Percentiles rank a stretch among this genome's conserved stretches.
These are phyloP conservation scores for Philypnodon macrostomus DNA, from an alignment of 2,797 vertebrate genomes.

Conservation along the genomic window DNA sequence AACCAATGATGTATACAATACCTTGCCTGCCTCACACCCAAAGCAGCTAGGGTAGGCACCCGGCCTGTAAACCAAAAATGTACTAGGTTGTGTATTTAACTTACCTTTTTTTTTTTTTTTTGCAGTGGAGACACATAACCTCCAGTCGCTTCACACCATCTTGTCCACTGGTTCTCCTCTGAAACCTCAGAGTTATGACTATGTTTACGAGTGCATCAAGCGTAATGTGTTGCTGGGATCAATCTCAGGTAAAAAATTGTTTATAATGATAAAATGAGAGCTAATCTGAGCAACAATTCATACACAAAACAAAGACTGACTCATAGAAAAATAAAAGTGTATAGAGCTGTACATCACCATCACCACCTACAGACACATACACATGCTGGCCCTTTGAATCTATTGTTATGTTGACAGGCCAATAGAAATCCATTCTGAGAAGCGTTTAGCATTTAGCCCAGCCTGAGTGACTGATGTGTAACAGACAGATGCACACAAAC, in stretches of 20 bases:
- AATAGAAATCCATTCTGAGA: slow-evolving; percentile 49
- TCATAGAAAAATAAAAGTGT: slow-evolving; percentile 23
- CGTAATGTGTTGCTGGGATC: slow-evolving; percentile 88
- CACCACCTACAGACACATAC: slow-evolving; percentile 27
- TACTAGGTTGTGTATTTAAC: too few species aligned
- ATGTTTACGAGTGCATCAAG: slow-evolving; percentile 90
- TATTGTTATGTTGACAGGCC: slow-evolving; percentile 62
- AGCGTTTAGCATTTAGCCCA: slow-evolving; percentile 69
- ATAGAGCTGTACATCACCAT: slow-evolving; percentile 35
- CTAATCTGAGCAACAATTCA: slow-evolving; percentile 14
- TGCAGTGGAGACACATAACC: slow-evolving; percentile 87
- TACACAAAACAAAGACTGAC: slow-evolving; percentile 37
- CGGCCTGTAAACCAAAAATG: too few species aligned
- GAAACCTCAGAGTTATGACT: slow-evolving; percentile 91
- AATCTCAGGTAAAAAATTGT: slow-evolving; percentile 91
- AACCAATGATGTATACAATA: too few species aligned
- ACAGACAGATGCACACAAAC: slow-evolving; percentile 22
- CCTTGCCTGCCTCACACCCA: too few species aligned
- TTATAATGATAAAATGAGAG: neutral
- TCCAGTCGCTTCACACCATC: slow-evolving; percentile 91
- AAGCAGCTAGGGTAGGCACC: too few species aligned
- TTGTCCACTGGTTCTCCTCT: slow-evolving; percentile 93
- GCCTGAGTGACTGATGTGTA: slow-evolving; percentile 50
- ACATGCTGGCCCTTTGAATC: slow-evolving; percentile 28
- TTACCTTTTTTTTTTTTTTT: too few species aligned